These are phyloP conservation scores for Acanthopleura granulata DNA, from an alignment of 2,888 invertebrate genomes.

Conservation along the genomic window DNA sequence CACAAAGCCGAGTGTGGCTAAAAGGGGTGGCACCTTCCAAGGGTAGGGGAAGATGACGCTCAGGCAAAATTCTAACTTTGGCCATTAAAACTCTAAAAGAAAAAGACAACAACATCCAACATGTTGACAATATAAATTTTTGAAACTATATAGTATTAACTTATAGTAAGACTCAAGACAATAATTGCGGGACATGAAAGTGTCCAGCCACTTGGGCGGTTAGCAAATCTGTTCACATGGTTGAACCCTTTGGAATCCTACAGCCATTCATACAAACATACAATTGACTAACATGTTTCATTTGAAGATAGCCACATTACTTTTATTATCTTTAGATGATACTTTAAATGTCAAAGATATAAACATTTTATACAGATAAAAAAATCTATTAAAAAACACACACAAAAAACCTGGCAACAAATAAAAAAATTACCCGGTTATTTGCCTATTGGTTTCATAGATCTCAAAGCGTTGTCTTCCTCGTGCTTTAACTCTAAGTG, in stretches of 20 bases:
- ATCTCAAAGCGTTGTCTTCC: constrained; percentile 83
- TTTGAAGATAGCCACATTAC: too few species aligned
- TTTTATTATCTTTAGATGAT: too few species aligned
- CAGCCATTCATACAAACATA: too few species aligned
- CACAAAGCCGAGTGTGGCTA: constrained; percentile 52
- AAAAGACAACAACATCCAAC: constrained; percentile 4
- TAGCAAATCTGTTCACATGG: too few species aligned
- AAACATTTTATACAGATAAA: too few species aligned
- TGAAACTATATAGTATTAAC: too few species aligned
- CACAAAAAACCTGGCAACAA: too few species aligned
- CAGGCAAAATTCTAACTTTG: constrained; percentile 79
- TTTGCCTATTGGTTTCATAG: constrained; percentile 70
- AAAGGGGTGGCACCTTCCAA: constrained; percentile 68
- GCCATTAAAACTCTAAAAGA: constrained; percentile 73
- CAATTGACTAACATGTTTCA: too few species aligned
- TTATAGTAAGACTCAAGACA: neutral
- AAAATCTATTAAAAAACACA: too few species aligned
- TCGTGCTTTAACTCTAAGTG: constrained; percentile 77
- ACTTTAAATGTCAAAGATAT: too few species aligned
- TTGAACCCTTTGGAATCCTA: too few species aligned
- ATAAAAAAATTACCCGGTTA: constrained; percentile 71
- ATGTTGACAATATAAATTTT: neutral
- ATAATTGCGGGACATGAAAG: neutral
- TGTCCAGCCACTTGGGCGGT: too few species aligned
- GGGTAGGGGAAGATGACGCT: constrained; percentile 76